phyloP scores from a whole-genome alignment of 2,888 invertebrate genomes.

The Cordilura impudica region DNA sequence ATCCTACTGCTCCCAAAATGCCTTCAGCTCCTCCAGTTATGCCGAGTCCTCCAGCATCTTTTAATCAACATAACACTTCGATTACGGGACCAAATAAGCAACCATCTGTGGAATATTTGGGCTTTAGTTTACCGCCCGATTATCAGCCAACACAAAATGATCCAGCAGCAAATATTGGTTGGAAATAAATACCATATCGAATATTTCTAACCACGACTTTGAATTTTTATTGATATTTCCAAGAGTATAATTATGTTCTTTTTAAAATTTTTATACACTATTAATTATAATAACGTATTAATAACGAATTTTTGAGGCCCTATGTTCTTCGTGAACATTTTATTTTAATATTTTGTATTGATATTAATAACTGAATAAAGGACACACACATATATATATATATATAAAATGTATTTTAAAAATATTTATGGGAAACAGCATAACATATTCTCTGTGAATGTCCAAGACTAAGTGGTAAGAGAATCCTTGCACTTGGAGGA shows the following conservation, averaged over 20 bases:
- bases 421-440: too few relatives aligned
- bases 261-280: not conserved
- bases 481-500: too few relatives aligned
- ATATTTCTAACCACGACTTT: not conserved
- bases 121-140: slow-evolving; percentile 72
- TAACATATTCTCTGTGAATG: too few relatives aligned
- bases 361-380: too few relatives aligned
- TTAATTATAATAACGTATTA: not conserved
- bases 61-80: slow-evolving; percentile 21
- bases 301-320: too few relatives aligned
- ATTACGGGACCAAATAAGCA: slow-evolving; percentile 6
- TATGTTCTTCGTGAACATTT: too few relatives aligned
- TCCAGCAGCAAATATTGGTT: slow-evolving; percentile 49
- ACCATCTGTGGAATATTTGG: slow-evolving; percentile 67
- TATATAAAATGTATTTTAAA: too few relatives aligned
- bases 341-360: too few relatives aligned
- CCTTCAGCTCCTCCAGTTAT: slow-evolving; percentile 13
- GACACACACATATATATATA: too few relatives aligned
- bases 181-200: slow-evolving; percentile 48
- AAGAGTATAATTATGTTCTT: not conserved
- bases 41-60: slow-evolving; percentile 34
- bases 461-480: too few relatives aligned
- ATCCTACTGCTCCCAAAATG: slow-evolving; percentile 30
- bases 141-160: slow-evolving; percentile 67
- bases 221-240: not conserved